phyloP scores from a whole-genome alignment of 64 coral and sea anemone genomes.

The Hydrozoanthus tunicans region DNA sequence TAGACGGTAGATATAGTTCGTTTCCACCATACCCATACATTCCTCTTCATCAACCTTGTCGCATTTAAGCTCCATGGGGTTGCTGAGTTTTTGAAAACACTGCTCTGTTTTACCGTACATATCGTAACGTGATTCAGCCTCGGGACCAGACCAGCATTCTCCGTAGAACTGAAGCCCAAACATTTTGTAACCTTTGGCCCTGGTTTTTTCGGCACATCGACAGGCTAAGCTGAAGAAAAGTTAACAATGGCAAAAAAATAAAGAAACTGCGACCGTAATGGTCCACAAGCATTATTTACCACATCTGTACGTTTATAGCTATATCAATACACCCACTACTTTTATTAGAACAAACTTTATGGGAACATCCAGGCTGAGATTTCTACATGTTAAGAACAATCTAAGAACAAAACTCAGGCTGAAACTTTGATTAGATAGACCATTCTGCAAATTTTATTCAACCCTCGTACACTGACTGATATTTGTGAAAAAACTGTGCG shows the following conservation, averaged over 20 bases:
- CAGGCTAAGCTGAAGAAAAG: constrained; percentile 36
- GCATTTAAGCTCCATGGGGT: not conserved
- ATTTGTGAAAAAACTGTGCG: too few relatives aligned
- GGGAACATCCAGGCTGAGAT: too few relatives aligned
- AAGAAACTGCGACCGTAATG: not conserved
- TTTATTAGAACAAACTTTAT: too few relatives aligned
- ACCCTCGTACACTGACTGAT: too few relatives aligned
- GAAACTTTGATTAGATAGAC: too few relatives aligned
- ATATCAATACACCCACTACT: too few relatives aligned
- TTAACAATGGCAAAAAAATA: not conserved
- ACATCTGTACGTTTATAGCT: too few relatives aligned
- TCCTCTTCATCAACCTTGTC: not conserved
- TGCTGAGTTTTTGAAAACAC: constrained; percentile 9
- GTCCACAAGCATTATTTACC: too few relatives aligned
- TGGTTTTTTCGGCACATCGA: constrained; percentile 35
- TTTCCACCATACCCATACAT: not conserved
- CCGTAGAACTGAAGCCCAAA: constrained; percentile 60
- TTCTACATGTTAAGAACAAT: too few relatives aligned
- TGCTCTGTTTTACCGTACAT: not conserved
- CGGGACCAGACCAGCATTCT: constrained; percentile 30
- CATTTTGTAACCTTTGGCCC: constrained; percentile 3
- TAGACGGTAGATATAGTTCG: too few relatives aligned
- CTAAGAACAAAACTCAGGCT: too few relatives aligned
- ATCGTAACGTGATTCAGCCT: not conserved
- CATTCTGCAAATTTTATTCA: too few relatives aligned